Percentiles rank a stretch among this genome's conserved stretches.
Conservation (phyloP, 2,888 invertebrate genomes). For the Lepas anatifera region DNA sequence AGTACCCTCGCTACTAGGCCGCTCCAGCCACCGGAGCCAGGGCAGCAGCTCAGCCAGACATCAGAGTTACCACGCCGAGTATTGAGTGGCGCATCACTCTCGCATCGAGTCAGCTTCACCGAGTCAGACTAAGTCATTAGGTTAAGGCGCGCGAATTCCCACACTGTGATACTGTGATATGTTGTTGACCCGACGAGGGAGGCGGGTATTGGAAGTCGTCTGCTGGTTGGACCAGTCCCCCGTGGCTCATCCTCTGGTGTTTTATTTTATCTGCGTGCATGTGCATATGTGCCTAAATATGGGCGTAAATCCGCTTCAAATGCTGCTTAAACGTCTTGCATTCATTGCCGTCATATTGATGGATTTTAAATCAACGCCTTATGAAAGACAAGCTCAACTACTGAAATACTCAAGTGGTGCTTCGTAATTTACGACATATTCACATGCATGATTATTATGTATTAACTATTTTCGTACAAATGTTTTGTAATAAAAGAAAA, state of each 20-base stretch:
- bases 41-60: no score
- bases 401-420: no score
- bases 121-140: slow-evolving; percentile 2
- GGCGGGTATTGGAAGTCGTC: neutral
- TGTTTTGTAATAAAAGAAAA: neutral
- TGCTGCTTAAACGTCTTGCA: no score
- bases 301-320: no score
- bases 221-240: neutral
- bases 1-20: neutral
- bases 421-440: no score
- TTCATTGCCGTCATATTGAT: no score
- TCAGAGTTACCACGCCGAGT: no score
- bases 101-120: neutral
- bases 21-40: neutral
- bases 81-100: no score
- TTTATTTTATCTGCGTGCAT: neutral
- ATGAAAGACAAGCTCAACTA: no score
- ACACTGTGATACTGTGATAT: neutral
- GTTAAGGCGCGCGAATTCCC: slow-evolving; percentile 12
- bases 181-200: neutral
- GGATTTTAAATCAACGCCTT: no score
- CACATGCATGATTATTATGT: neutral
- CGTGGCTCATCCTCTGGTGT: neutral
- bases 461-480: slow-evolving; percentile 4
- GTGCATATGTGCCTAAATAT: no score